Conservation (phyloP, 2,797 vertebrate species). For the Gallinago stenura region DNA sequence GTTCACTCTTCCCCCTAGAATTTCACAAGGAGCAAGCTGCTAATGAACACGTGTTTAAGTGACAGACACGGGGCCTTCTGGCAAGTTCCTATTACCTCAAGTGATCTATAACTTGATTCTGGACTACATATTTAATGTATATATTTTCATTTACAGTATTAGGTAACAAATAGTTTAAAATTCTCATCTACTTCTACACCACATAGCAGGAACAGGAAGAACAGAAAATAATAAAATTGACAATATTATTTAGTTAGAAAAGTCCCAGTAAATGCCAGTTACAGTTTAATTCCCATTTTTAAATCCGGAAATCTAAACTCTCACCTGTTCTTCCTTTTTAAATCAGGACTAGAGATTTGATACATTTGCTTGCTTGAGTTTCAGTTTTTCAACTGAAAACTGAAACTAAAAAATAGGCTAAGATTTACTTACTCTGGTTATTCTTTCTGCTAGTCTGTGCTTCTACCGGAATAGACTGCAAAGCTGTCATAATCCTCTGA, state of each 20-base stretch:
- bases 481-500: conserved; percentile 85
- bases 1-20: not conserved
- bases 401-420: not conserved
- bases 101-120: not conserved
- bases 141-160: not conserved
- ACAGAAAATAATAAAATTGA: not conserved
- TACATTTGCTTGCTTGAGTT: not conserved
- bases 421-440: conserved; percentile 83
- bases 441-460: conserved; percentile 54
- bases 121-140: not conserved
- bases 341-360: not conserved
- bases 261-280: not conserved
- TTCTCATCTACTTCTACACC: not conserved
- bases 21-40: not conserved
- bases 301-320: not conserved
- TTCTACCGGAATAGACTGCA: conserved; percentile 77
- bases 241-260: not conserved
- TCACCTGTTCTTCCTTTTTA: not conserved
- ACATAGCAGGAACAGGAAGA: not conserved
- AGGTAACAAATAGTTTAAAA: not conserved
- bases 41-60: not conserved
- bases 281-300: not conserved
- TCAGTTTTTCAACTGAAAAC: not conserved
- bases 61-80: not conserved
- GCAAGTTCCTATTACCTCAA: not conserved